These are phyloP conservation scores for Chrysomallon squamiferum DNA, from an alignment of 1,140 invertebrate species.

Conservation along the genomic window DNA sequence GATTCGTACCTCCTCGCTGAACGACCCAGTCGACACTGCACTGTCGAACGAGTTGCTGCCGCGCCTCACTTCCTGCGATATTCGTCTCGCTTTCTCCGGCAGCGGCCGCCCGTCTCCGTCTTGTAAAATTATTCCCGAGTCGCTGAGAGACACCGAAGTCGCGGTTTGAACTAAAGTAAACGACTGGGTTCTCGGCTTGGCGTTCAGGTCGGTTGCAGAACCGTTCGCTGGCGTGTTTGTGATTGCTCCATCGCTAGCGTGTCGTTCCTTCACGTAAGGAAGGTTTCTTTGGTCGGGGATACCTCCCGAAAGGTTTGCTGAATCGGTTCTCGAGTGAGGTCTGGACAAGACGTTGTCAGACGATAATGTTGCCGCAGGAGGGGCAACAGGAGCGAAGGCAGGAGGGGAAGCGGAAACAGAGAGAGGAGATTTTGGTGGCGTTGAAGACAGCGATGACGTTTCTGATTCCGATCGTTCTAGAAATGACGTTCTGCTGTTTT, in stretches of 20 bases:
- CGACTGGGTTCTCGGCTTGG: conserved; percentile 18
- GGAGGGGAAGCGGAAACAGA: background rate
- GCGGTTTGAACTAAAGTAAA: conserved; percentile 10
- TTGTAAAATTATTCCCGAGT: conserved; percentile 25
- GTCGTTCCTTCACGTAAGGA: too few relatives aligned
- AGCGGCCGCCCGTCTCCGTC: background rate
- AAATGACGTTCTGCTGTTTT: background rate
- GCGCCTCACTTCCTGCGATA: background rate
- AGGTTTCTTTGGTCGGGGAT: too few relatives aligned
- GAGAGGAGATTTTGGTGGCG: background rate
- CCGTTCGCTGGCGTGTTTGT: too few relatives aligned
- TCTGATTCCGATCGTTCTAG: conserved; percentile 1
- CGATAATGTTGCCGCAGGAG: background rate
- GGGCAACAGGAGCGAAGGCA: background rate
- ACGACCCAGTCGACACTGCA: conserved; percentile 32
- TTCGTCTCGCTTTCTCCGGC: background rate
- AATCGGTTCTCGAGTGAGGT: too few relatives aligned
- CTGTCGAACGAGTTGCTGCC: conserved; percentile 37
- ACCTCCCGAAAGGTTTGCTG: too few relatives aligned
- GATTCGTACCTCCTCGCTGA: background rate
- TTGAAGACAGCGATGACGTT: background rate
- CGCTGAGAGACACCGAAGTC: conserved; percentile 23
- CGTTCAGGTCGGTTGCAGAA: background rate
- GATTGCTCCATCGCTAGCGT: too few relatives aligned
- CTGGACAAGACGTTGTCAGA: too few relatives aligned